Conservation (phyloP, 2,888 invertebrate genomes). For the Chalcis sispes region DNA sequence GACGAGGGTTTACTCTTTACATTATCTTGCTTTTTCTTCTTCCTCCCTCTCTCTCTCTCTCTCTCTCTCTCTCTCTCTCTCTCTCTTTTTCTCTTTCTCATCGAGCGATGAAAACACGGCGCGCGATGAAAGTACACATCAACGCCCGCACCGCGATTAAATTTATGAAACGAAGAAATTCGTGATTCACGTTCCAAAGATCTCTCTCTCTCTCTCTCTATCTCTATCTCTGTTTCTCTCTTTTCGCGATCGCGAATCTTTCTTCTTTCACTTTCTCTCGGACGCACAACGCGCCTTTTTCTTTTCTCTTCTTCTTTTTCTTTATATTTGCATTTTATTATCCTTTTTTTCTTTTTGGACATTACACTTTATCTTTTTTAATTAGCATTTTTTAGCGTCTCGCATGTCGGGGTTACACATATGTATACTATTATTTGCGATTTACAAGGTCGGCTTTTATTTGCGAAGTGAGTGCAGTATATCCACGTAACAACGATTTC, state of each 20-base stretch:
- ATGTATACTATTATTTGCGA: too few species aligned
- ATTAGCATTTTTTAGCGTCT: too few species aligned
- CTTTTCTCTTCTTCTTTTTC: background rate
- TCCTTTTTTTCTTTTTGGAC: too few species aligned
- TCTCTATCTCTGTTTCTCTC: conserved; percentile 29
- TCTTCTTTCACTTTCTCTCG: background rate
- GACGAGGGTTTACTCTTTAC: too few species aligned
- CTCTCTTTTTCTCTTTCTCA: conserved; percentile 11
- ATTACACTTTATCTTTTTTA: too few species aligned
- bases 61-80: conserved; percentile 4
- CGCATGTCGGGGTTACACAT: too few species aligned
- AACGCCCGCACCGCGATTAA: conserved; percentile 10
- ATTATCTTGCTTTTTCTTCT: too few species aligned
- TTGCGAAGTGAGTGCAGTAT: too few species aligned
- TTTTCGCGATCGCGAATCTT: conserved; percentile 6
- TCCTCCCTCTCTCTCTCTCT: background rate
- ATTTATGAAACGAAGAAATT: conserved; percentile 45
- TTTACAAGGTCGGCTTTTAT: too few species aligned
- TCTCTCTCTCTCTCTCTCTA: conserved; percentile 2
- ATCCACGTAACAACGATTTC: too few species aligned
- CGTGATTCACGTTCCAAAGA: conserved; percentile 28
- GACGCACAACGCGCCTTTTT: too few species aligned
- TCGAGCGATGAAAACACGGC: background rate
- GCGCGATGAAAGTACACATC: conserved; percentile 38
- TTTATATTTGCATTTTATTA: too few species aligned